Conservation (phyloP, 2,888 invertebrate species). For the Lepetodrilus schrolli region DNA sequence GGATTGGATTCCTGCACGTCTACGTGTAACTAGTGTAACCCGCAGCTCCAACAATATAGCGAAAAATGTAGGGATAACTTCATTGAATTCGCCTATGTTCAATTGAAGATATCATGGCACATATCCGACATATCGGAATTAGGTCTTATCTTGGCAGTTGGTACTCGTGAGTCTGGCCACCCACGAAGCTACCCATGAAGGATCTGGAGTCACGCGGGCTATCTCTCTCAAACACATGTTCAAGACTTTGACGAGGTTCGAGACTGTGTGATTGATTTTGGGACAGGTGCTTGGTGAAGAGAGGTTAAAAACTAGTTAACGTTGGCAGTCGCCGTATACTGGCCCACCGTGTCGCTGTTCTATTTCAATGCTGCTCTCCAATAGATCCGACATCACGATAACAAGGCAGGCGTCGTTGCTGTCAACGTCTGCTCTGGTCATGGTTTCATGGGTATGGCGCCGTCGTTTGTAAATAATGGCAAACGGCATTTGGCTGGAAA, state of each 20-base stretch:
- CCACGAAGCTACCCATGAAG: background rate
- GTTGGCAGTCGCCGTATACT: too few relatives aligned
- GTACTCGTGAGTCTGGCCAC: background rate
- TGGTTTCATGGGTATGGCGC: too few relatives aligned
- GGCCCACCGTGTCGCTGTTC: too few relatives aligned
- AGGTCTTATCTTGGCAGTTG: background rate
- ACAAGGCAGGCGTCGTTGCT: too few relatives aligned
- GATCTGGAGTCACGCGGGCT: background rate
- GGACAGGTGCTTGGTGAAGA: conserved; percentile 5
- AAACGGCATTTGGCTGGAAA: too few relatives aligned
- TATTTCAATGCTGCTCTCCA: too few relatives aligned
- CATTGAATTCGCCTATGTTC: conserved; percentile 3
- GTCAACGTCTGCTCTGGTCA: too few relatives aligned
- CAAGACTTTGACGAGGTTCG: background rate
- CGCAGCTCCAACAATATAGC: background rate
- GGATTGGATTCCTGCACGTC: too few relatives aligned
- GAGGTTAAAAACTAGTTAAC: too few relatives aligned
- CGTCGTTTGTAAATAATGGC: too few relatives aligned
- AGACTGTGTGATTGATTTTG: conserved; percentile 1
- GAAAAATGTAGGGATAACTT: conserved; percentile 8
- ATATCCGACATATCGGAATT: background rate
- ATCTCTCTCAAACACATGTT: background rate
- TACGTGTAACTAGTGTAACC: background rate
- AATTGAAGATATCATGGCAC: conserved; percentile 18
- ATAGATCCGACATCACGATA: too few relatives aligned